Conservation (phyloP, 2,797 vertebrate species). For the Argentina silus region DNA sequence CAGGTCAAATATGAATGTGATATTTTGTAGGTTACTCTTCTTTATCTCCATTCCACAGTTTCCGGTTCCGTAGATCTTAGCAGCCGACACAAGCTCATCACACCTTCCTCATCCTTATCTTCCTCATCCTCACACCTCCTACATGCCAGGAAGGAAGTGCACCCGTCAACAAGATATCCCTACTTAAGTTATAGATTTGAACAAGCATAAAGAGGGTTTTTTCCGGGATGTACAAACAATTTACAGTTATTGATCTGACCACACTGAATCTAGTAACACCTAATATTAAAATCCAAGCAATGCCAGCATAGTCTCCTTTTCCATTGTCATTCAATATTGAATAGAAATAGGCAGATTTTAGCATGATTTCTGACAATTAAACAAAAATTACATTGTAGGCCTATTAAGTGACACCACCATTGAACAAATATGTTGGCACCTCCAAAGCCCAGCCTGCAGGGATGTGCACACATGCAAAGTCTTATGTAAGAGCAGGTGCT, state of each 20-base stretch:
- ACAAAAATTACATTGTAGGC: no score
- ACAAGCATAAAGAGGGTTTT: not conserved
- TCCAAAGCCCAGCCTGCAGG: no score
- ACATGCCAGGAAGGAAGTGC: slow-evolving; percentile 5
- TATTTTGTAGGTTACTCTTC: slow-evolving; percentile 12
- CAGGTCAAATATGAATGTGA: not conserved
- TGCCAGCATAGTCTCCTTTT: not conserved
- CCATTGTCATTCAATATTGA: not conserved
- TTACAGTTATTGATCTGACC: not conserved
- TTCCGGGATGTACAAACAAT: not conserved
- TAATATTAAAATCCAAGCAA: not conserved
- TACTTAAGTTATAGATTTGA: not conserved
- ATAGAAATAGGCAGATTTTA: no score
- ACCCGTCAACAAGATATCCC: not conserved
- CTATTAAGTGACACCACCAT: no score
- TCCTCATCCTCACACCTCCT: slow-evolving; percentile 23
- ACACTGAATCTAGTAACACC: not conserved
- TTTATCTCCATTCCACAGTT: slow-evolving; percentile 24
- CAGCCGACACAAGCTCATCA: slow-evolving; percentile 19
- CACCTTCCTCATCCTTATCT: not conserved
- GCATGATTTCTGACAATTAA: no score
- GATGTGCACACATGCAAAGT: no score
- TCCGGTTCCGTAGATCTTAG: slow-evolving; percentile 1
- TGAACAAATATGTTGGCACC: no score
- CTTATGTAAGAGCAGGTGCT: no score